phyloP scores from a whole-genome alignment of 2,888 invertebrate genomes.

The Ophion slaviceki region DNA sequence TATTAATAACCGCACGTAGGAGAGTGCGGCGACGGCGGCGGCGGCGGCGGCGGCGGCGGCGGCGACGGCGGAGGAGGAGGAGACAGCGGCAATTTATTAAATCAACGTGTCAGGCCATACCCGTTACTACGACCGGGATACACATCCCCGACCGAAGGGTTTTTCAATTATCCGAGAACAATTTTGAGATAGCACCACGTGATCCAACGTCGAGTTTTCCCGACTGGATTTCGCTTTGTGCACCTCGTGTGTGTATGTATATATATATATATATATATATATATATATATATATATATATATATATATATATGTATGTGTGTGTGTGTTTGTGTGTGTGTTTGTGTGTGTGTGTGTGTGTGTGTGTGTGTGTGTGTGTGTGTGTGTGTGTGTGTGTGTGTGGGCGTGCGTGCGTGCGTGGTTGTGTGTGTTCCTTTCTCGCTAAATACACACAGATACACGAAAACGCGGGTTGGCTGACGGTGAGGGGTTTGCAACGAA shows the following conservation, averaged over 20 bases:
- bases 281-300: no score
- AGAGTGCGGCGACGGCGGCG: not conserved
- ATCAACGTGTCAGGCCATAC: conserved; percentile 49
- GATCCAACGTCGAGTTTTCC: conserved; percentile 61
- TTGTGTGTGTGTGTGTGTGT: not conserved
- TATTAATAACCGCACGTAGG: conserved; percentile 40
- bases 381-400: no score
- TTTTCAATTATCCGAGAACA: conserved; percentile 73
- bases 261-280: no score
- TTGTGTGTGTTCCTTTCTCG: conserved; percentile 1
- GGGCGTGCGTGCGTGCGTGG: no score
- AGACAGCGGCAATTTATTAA: conserved; percentile 47
- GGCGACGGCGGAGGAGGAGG: not conserved
- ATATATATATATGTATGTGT: no score
- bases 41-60: not conserved
- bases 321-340: no score
- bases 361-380: not conserved
- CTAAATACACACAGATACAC: conserved; percentile 13
- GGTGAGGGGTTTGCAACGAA: conserved; percentile 55
- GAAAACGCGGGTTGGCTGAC: conserved; percentile 28
- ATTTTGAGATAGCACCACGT: conserved; percentile 71
- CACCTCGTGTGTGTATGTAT: not conserved
- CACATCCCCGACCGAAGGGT: conserved; percentile 53
- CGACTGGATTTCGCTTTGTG: conserved; percentile 46
- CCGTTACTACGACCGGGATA: conserved; percentile 21